These are phyloP conservation scores for Dascyllus trimaculatus DNA, from an alignment of 2,113 vertebrate genomes.

Conservation along the genomic window DNA sequence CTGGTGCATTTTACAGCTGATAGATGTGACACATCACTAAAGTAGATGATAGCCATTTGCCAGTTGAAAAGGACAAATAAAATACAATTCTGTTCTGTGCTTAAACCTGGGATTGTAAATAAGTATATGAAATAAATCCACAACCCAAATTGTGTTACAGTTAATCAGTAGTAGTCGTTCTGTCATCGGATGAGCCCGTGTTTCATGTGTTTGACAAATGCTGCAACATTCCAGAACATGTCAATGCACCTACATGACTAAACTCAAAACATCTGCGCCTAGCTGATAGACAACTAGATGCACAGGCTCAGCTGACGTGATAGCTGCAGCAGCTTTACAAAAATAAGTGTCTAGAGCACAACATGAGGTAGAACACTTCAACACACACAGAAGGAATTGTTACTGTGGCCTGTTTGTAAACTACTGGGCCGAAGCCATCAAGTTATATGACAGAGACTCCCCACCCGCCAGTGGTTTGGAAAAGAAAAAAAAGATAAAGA, in stretches of 20 bases:
- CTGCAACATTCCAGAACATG: background rate
- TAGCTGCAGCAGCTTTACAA: conserved; percentile 58
- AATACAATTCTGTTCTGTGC: conserved; percentile 19
- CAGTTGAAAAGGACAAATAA: background rate
- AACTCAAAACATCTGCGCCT: conserved; percentile 14
- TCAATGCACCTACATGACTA: background rate
- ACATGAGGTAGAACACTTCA: conserved; percentile 70
- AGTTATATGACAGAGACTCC: conserved; percentile 37
- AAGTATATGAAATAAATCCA: conserved; percentile 5
- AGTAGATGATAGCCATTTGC: conserved; percentile 6
- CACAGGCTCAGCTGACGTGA: conserved; percentile 33
- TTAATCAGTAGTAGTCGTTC: conserved; percentile 18
- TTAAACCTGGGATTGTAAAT: conserved; percentile 24
- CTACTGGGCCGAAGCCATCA: conserved; percentile 35
- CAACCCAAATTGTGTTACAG: conserved; percentile 2
- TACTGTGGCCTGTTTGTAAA: conserved; percentile 45
- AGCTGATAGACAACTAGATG: background rate
- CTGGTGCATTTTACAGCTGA: conserved; percentile 29
- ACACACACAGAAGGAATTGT: conserved; percentile 25
- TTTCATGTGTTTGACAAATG: conserved; percentile 3
- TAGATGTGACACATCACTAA: conserved; percentile 17
- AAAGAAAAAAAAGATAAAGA: background rate
- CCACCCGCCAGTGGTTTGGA: conserved; percentile 54
- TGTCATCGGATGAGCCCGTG: conserved; percentile 5
- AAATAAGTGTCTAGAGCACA: conserved; percentile 39